phyloP scores from a whole-genome alignment of 2,113 vertebrate genomes.

The Riparia riparia region DNA sequence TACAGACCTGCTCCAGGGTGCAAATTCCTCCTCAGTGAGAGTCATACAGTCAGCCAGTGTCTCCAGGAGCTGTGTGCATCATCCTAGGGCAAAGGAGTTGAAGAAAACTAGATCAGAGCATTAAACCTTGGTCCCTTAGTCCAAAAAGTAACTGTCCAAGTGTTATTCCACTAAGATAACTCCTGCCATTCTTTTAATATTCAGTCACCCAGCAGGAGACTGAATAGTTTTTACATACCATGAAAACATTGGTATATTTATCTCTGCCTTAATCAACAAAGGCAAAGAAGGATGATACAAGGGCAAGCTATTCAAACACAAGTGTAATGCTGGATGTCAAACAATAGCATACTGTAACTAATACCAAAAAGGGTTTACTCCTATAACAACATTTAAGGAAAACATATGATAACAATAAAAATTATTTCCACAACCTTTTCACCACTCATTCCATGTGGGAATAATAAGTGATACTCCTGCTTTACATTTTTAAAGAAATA shows the following conservation, averaged over 20 bases:
- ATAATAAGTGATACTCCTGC: slow-evolving; percentile 64
- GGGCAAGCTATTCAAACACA: slow-evolving; percentile 66
- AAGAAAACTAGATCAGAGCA: neutral
- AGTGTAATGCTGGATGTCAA: slow-evolving; percentile 68
- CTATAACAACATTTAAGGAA: slow-evolving; percentile 66
- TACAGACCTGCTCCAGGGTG: neutral
- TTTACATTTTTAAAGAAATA: slow-evolving; percentile 73
- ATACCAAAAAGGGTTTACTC: slow-evolving; percentile 59
- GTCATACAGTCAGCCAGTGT: neutral
- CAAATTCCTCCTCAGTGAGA: neutral
- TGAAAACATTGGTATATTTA: slow-evolving; percentile 57
- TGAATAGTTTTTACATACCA: slow-evolving; percentile 38
- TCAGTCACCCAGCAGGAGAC: neutral
- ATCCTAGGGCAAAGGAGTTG: neutral
- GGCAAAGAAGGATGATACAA: slow-evolving; percentile 51
- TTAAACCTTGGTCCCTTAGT: neutral
- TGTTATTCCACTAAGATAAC: neutral
- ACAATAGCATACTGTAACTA: slow-evolving; percentile 73
- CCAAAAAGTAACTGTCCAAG: neutral
- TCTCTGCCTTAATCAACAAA: slow-evolving; percentile 58
- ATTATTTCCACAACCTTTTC: slow-evolving; percentile 74
- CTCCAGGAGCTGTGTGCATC: neutral
- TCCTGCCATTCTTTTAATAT: slow-evolving; percentile 1
- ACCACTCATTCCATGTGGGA: slow-evolving; percentile 74
- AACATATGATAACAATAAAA: slow-evolving; percentile 81